Evolutionary conservation across 2,113 vertebrate genomes (phyloP).

Genomic region (Chloropsis cyanopogon): DNA sequence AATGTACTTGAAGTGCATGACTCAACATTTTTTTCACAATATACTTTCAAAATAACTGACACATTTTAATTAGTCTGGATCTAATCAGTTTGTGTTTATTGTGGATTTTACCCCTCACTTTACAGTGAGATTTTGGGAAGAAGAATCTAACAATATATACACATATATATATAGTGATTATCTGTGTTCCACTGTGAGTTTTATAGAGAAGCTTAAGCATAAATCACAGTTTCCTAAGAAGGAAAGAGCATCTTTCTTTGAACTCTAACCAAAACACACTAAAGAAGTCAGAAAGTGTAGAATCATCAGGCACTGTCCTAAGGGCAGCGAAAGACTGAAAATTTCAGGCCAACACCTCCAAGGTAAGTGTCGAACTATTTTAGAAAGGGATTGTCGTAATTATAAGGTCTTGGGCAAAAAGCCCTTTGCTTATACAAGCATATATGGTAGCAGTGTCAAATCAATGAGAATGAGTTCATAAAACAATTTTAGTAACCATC

Average conservation of each 20-base stretch:
- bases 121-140: background rate
- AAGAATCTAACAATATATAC: background rate
- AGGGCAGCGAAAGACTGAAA: background rate
- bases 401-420: background rate
- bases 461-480: background rate
- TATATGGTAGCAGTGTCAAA: background rate
- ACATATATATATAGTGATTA: background rate
- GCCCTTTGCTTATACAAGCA: background rate
- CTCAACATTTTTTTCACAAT: background rate
- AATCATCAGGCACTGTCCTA: background rate
- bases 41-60: background rate
- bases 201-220: background rate
- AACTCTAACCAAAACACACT: background rate
- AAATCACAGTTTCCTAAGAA: background rate
- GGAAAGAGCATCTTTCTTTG: background rate
- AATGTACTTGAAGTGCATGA: background rate
- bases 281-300: background rate
- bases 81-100: background rate
- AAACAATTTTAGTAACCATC: background rate
- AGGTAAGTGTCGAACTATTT: background rate
- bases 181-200: background rate
- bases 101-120: background rate
- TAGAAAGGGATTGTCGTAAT: background rate
- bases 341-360: background rate
- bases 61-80: background rate